Conservation (phyloP, 1,140 invertebrate species). For the Sinella curviseta region DNA sequence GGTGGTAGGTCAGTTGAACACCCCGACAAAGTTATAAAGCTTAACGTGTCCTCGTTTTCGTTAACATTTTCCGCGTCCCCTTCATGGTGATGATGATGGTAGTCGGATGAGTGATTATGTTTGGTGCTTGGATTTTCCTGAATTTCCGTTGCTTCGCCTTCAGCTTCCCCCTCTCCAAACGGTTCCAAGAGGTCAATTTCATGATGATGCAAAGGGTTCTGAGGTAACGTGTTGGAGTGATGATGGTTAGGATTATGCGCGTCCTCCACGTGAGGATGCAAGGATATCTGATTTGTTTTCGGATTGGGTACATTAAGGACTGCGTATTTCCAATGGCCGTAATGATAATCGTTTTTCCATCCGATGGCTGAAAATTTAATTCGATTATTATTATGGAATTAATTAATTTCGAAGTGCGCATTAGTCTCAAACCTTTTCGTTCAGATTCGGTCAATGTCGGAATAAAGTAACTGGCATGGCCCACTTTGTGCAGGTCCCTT, state of each 20-base stretch:
- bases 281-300: neutral
- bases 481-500: slow-evolving; percentile 33
- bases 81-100: neutral
- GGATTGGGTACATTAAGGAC: neutral
- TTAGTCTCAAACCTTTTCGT: slow-evolving; percentile 25
- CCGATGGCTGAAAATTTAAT: slow-evolving; percentile 30
- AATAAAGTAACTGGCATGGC: slow-evolving; percentile 42
- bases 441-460: slow-evolving; percentile 28
- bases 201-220: neutral
- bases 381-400: neutral
- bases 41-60: neutral
- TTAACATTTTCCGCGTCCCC: neutral
- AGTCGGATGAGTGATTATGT: too few relatives aligned
- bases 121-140: neutral
- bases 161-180: neutral
- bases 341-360: slow-evolving; percentile 36
- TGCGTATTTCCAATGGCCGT: slow-evolving; percentile 36
- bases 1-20: neutral
- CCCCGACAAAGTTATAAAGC: slow-evolving; percentile 1
- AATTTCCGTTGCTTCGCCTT: neutral
- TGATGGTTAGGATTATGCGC: neutral
- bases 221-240: neutral
- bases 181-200: neutral
- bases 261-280: neutral
- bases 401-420: neutral